phyloP scores from a whole-genome alignment of 2,113 vertebrate genomes.

The Gallinago paraguaiae region DNA sequence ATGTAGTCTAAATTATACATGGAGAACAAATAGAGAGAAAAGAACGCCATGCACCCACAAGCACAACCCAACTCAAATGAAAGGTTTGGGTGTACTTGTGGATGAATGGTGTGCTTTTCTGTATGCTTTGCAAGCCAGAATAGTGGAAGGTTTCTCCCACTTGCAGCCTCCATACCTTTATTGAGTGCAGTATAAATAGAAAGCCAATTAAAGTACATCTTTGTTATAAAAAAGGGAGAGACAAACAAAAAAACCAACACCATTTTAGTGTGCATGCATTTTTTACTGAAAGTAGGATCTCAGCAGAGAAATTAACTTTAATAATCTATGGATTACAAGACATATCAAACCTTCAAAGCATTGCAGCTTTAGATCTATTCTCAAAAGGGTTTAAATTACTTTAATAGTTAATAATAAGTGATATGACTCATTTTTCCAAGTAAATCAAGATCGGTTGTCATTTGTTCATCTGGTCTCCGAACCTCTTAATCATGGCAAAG shows the following conservation, averaged over 20 bases:
- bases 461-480: conserved; percentile 54
- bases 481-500: conserved; percentile 30
- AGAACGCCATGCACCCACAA: conserved; percentile 51
- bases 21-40: conserved; percentile 46
- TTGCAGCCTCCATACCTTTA: conserved; percentile 60
- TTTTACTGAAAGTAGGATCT: conserved; percentile 68
- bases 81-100: conserved; percentile 53
- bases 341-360: conserved; percentile 75
- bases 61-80: conserved; percentile 27
- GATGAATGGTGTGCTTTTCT: conserved; percentile 40
- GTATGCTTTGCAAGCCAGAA: conserved; percentile 16
- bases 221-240: conserved; percentile 53
- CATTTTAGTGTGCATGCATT: conserved; percentile 54
- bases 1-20: conserved; percentile 60
- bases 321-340: conserved; percentile 81
- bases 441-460: conserved; percentile 59
- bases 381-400: conserved; percentile 72
- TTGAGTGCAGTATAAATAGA: conserved; percentile 58
- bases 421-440: conserved; percentile 62
- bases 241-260: conserved; percentile 28
- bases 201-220: conserved; percentile 70
- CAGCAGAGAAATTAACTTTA: conserved; percentile 79
- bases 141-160: conserved; percentile 22
- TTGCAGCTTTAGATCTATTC: conserved; percentile 67
- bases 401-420: conserved; percentile 74